A percentile compares a stretch with the other conserved stretches of the same genome.
phyloP scores from a whole-genome alignment of 2,888 invertebrate genomes.

The Platycheirus rosarum region DNA sequence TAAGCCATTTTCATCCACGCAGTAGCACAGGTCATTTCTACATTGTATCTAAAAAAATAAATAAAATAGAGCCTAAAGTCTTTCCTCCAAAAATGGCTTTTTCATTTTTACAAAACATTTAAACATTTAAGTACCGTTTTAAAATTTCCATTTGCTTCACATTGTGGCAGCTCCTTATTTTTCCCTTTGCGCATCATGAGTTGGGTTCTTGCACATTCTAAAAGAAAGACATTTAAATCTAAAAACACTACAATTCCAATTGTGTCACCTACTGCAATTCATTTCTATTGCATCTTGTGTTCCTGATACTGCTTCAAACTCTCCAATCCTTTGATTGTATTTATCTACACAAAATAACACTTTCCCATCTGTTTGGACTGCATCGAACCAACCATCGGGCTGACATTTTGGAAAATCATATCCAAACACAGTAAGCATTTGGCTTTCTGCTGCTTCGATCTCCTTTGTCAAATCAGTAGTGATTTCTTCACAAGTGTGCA shows the following conservation, averaged over 20 bases:
- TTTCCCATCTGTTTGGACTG: constrained; percentile 79
- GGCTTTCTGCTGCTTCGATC: constrained; percentile 77
- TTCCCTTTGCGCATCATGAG: constrained; percentile 82
- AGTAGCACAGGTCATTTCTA: constrained; percentile 85
- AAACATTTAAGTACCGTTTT: constrained; percentile 76
- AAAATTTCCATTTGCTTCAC: constrained; percentile 87
- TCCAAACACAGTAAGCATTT: constrained; percentile 79
- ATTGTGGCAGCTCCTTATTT: constrained; percentile 84
- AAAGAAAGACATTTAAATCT: constrained; percentile 70
- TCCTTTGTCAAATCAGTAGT: constrained; percentile 78
- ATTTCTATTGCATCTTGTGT: constrained; percentile 83
- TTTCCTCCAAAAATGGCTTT: too few relatives aligned
- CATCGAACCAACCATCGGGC: constrained; percentile 83
- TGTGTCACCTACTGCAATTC: constrained; percentile 86
- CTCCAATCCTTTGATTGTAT: constrained; percentile 83
- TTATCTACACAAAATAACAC: constrained; percentile 86
- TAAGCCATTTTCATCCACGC: constrained; percentile 86
- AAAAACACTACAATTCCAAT: constrained; percentile 68
- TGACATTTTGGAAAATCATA: constrained; percentile 82
- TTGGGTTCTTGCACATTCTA: constrained; percentile 86
- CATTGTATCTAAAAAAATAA: constrained; percentile 83
- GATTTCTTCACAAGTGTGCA: constrained; percentile 82
- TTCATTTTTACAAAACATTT: background rate
- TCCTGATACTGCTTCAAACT: constrained; percentile 82
- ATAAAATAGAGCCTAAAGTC: too few relatives aligned